Evolutionary conservation across 2,797 vertebrate genomes (phyloP).

Genomic region (Corythornis leucogaster): DNA sequence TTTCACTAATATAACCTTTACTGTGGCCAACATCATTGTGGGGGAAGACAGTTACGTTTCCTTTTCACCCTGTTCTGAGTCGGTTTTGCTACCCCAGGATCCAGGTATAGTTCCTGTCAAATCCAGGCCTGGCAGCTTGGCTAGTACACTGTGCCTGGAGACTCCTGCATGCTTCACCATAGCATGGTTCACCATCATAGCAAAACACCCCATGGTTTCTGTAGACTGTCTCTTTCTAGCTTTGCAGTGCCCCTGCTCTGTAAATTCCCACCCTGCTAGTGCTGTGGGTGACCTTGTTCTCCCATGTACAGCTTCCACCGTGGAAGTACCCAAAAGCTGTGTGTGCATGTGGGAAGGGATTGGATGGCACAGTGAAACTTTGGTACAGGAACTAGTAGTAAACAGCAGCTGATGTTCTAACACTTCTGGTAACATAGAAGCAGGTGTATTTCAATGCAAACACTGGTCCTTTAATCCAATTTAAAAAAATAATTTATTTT

Average conservation of each 20-base stretch:
- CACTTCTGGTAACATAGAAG: too few relatives aligned
- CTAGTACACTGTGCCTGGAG: neutral
- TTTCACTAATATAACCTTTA: constrained; percentile 76
- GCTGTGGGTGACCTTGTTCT: too few relatives aligned
- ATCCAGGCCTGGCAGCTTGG: neutral
- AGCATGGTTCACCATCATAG: neutral
- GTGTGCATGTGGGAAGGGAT: too few relatives aligned
- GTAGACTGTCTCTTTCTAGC: neutral
- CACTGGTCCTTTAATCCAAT: too few relatives aligned
- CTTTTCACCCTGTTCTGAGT: constrained; percentile 62
- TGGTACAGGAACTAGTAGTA: too few relatives aligned
- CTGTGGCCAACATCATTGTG: neutral
- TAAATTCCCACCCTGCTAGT: neutral
- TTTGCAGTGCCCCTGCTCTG: neutral
- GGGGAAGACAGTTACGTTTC: constrained; percentile 68
- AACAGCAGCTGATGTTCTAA: too few relatives aligned
- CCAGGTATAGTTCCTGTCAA: constrained; percentile 74
- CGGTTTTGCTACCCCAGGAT: constrained; percentile 69
- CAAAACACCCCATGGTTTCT: neutral
- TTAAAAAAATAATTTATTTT: neutral
- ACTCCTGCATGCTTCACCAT: neutral
- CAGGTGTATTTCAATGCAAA: too few relatives aligned
- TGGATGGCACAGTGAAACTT: too few relatives aligned
- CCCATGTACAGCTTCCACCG: too few relatives aligned
- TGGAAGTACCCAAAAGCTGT: too few relatives aligned